Conservation (phyloP, 2,797 vertebrate species). For the Periophthalmus magnuspinnatus region DNA sequence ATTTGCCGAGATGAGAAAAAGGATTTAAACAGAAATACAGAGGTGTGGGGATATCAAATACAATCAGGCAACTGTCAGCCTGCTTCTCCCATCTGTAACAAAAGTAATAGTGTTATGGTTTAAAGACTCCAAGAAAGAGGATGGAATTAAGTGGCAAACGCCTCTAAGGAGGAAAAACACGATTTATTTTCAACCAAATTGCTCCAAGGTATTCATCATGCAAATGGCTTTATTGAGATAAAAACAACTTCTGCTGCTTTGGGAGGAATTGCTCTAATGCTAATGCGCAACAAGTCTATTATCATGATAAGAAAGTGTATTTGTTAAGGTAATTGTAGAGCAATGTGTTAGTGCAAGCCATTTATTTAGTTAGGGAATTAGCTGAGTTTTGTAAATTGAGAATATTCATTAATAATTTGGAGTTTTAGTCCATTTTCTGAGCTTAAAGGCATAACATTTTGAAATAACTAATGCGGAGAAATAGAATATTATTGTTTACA, state of each 20-base stretch:
- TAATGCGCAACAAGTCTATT: conserved; percentile 8
- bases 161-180: conserved; percentile 4
- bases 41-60: conserved; percentile 57
- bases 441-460: not conserved
- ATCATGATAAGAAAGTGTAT: conserved; percentile 9
- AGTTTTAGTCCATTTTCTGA: not conserved
- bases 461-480: not conserved
- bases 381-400: not conserved
- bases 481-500: not conserved
- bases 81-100: conserved; percentile 36
- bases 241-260: not conserved
- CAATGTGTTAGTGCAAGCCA: not conserved
- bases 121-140: conserved; percentile 17
- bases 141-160: conserved; percentile 5
- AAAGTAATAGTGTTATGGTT: conserved; percentile 37
- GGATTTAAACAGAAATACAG: conserved; percentile 56
- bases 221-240: conserved; percentile 1
- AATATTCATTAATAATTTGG: not conserved
- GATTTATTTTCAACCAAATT: conserved; percentile 2
- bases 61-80: conserved; percentile 50
- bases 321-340: conserved; percentile 10
- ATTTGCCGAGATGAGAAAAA: conserved; percentile 59
- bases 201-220: not conserved
- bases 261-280: not conserved
- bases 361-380: conserved; percentile 5